Evolutionary conservation across 2,797 vertebrate species (phyloP).

Genomic region (Falco biarmicus): DNA sequence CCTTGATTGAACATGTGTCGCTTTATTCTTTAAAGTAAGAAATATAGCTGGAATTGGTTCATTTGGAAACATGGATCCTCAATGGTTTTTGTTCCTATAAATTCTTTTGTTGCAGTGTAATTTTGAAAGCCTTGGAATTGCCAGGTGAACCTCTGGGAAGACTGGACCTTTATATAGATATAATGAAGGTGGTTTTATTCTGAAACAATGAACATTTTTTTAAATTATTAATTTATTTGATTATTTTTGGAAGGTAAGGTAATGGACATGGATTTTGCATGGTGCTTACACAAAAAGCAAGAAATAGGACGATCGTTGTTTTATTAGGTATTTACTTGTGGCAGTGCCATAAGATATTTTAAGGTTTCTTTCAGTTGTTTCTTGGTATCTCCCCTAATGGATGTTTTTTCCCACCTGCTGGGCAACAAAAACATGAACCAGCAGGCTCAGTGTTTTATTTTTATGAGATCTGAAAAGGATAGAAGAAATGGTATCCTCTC

Average conservation of each 20-base stretch:
- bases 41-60: not conserved
- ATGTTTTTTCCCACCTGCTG: not conserved
- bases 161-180: not conserved
- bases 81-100: not conserved
- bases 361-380: not conserved
- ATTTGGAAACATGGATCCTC: not conserved
- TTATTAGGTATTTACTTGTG: not conserved
- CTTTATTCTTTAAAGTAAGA: not conserved
- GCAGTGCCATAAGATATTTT: not conserved
- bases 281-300: not conserved
- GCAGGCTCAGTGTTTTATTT: not conserved
- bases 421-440: not conserved
- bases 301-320: not conserved
- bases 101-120: not conserved
- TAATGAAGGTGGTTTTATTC: not conserved
- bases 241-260: not conserved
- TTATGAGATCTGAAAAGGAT: not conserved
- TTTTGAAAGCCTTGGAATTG: not conserved
- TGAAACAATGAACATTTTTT: not conserved
- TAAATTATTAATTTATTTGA: not conserved
- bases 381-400: not conserved
- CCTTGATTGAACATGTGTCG: not conserved
- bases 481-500: not conserved
- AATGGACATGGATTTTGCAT: not conserved
- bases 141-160: not conserved